phyloP scores from a whole-genome alignment of 2,888 invertebrate genomes.

The Fissipunctia ypsillon region DNA sequence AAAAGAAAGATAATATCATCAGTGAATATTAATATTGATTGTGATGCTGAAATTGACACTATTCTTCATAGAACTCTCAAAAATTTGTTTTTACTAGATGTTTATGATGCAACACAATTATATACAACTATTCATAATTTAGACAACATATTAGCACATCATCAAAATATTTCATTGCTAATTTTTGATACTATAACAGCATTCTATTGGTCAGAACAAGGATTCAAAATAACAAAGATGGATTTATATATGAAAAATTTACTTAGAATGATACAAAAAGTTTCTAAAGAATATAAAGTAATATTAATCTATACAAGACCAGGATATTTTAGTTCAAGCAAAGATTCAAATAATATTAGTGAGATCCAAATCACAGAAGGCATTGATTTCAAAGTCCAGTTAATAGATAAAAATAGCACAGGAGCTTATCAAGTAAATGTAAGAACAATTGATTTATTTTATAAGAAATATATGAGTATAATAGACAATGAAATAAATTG shows the following conservation, averaged over 20 bases:
- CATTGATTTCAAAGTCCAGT: slow-evolving; percentile 82
- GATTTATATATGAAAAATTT: slow-evolving; percentile 87
- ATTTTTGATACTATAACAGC: slow-evolving; percentile 86
- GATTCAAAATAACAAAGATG: slow-evolving; percentile 85
- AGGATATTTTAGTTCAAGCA: slow-evolving; percentile 86
- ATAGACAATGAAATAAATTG: slow-evolving; percentile 63
- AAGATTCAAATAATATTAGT: slow-evolving; percentile 74
- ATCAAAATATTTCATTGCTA: slow-evolving; percentile 82
- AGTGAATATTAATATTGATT: neutral
- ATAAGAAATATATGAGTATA: slow-evolving; percentile 55
- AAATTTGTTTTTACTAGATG: slow-evolving; percentile 79
- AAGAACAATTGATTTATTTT: slow-evolving; percentile 59
- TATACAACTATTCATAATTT: slow-evolving; percentile 84
- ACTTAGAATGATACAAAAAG: slow-evolving; percentile 82
- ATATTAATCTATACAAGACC: slow-evolving; percentile 89
- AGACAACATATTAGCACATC: slow-evolving; percentile 80
- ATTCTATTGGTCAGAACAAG: slow-evolving; percentile 90
- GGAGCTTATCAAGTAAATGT: slow-evolving; percentile 57
- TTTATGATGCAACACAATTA: slow-evolving; percentile 84
- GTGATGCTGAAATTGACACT: slow-evolving; percentile 23
- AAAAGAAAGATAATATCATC: slow-evolving; percentile 56
- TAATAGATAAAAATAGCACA: slow-evolving; percentile 60
- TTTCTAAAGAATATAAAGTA: slow-evolving; percentile 87
- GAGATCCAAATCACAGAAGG: slow-evolving; percentile 71
- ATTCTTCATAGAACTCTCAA: slow-evolving; percentile 68